Evolutionary conservation across 2,113 vertebrate genomes (phyloP), one percentile per base, ranked within the genome.

Genomic region (Brachyhypopomus occidentalis): DNA sequence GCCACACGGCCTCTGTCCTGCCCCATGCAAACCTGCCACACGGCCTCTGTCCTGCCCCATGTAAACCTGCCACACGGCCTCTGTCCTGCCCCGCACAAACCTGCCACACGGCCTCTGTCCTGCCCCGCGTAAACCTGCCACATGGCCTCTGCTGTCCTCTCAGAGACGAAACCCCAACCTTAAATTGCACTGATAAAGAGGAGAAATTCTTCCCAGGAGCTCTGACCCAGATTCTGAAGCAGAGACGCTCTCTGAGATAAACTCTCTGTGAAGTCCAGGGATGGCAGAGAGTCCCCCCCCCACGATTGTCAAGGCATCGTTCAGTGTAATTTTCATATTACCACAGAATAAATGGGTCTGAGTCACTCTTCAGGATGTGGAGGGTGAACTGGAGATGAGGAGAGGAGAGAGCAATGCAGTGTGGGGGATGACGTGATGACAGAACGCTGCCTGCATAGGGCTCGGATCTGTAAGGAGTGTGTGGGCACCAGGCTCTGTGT

Each of bases 211-310:
- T 48, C 70, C 60, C 22, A 59, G 22, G 77, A 83, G 86, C 30
- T 72, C 27, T 86, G 84, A 84, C 90, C 88, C 90, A 91, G 91
- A 90, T 89, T 83, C 75, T 16, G 45, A 64, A 72, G 72, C 73
- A 76, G 73, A 58, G 75, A 79, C 73, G 67, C n/a, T 41, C 74
- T 70, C 71, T 34, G 58, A 76, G 20, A 19, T 22, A 22, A 48
- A 38, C 74, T 83, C 64, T 38, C 74, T n/a, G 8, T 55, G 70
- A 82, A 34, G 34, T 75, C 58, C 80, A 23, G 25, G 67, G 71
- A 7, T 60, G 66, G 70, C 41, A 19, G 27, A 59, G 38, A 66
- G 17, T 25, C 11, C n/a, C 36, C 20, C 22, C 14, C 34, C 38
- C n/a, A 60, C 52, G 75, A 23, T 72, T 11, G 20, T 72, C 19